Percentiles rank a stretch among this genome's conserved stretches.
These are phyloP conservation scores for Spatulosminthurus flaviceps DNA, from an alignment of 2,888 invertebrate species.

Conservation along the genomic window DNA sequence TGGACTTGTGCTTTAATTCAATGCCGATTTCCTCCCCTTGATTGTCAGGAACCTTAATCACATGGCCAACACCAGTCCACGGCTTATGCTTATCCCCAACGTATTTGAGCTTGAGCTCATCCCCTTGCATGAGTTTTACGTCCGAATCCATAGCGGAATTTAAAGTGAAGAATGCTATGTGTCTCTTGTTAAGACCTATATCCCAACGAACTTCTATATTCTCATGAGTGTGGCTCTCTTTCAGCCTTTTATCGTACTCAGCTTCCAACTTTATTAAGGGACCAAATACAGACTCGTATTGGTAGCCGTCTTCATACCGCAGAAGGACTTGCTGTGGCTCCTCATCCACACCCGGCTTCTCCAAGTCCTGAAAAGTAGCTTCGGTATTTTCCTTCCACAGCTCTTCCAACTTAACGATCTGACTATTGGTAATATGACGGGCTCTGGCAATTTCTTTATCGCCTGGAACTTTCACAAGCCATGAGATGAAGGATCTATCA, in stretches of 20 bases:
- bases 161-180: slow-evolving; percentile 95
- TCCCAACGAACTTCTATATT: slow-evolving; percentile 99
- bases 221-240: slow-evolving; percentile 98
- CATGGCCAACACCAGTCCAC: slow-evolving; percentile 98
- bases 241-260: slow-evolving; percentile 96
- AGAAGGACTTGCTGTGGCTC: slow-evolving; percentile 90
- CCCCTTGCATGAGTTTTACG: slow-evolving; percentile 99
- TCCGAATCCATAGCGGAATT: slow-evolving; percentile 93
- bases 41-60: slow-evolving; percentile 94
- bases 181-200: slow-evolving; percentile 96
- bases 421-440: slow-evolving; percentile 95
- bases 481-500: slow-evolving; percentile 93
- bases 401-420: slow-evolving; percentile 97
- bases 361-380: slow-evolving; percentile 96
- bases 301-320: slow-evolving; percentile 97
- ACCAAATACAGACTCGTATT: slow-evolving; percentile 98
- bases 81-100: slow-evolving; percentile 91
- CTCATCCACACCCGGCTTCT: slow-evolving; percentile 97
- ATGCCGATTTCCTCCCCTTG: slow-evolving; percentile 98
- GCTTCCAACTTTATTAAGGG: slow-evolving; percentile 97
- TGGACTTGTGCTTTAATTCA: slow-evolving; percentile 82
- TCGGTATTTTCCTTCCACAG: slow-evolving; percentile 99
- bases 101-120: slow-evolving; percentile 91
- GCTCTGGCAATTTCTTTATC: slow-evolving; percentile 96
- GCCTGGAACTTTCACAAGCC: slow-evolving; percentile 97